Base-by-base conservation (phyloP, 1,140 invertebrate genomes). In the Chironomus tepperi region DNA sequence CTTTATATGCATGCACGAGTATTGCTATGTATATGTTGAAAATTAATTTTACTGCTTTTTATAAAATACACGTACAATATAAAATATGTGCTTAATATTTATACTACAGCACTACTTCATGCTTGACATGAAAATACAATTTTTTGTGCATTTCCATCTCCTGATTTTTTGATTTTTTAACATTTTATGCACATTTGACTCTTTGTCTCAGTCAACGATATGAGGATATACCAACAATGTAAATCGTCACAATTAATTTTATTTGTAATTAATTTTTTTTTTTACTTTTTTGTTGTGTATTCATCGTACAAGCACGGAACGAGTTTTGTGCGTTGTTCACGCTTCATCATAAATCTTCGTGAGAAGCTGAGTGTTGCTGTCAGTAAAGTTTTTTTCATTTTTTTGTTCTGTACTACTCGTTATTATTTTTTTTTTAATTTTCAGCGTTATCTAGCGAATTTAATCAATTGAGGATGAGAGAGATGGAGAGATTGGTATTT, bases 311-410 rank as follows among this genome's bases (percentile, higher is more conserved):
- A 57, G n/a, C 47, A n/a, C 47, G 47, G 3, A n/a, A 12, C 12
- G 12, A n/a, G 12, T 12, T 15, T 57, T 47, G 43, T 67, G 12
- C n/a, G 8, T 67, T 67, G 12, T 67, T 67, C 64, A 67, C 16
- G 64, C 64, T 70, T 70, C 65, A 57, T 57, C 47, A 57, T 57
- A 57, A 57, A 57, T 57, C 47, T 57, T 57, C 47, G 47, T 57
- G 47, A n/a, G 47, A 57, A n/a, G 24, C 24, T 57, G 47, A 57
- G 15, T 57, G 47, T 15, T 12, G 47, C 47, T 57, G 47, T 57
- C 47, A 57, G 47, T 34, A 34, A 34, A 34, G 24, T 34, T 34
- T 34, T 34, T n/a, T n/a, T n/a, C n/a, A n/a, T n/a, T n/a, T n/a
- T 34, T 34, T 34, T 34, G 24, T 5, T 34, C 24, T 34, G 2